phyloP scores from a whole-genome alignment of 2,888 invertebrate genomes.

The Heliconius cydno region DNA sequence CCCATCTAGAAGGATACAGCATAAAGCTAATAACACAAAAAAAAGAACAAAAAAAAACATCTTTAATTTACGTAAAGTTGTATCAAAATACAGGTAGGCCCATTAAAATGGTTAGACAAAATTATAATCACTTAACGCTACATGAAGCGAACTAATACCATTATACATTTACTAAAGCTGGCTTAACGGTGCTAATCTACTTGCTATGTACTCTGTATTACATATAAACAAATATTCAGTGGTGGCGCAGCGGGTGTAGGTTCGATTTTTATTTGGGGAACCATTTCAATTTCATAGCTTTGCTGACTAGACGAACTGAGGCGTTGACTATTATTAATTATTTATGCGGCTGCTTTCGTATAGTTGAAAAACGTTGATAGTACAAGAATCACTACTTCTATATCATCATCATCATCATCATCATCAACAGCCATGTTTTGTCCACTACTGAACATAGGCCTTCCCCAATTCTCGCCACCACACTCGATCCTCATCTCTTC shows the following conservation, averaged over 20 bases:
- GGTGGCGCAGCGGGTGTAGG: not conserved
- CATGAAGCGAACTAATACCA: slow-evolving; percentile 33
- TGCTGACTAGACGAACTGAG: not conserved
- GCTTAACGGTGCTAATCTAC: slow-evolving; percentile 24
- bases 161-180: slow-evolving; percentile 25
- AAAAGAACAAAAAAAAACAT: no score
- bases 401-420: no score
- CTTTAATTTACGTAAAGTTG: not conserved
- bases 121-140: slow-evolving; percentile 23
- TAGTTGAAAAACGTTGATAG: no score
- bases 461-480: no score
- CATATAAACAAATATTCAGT: not conserved
- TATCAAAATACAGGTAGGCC: not conserved
- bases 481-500: no score
- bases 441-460: no score
- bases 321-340: not conserved
- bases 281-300: not conserved
- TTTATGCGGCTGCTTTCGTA: no score
- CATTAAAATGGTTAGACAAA: not conserved
- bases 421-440: no score
- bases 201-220: not conserved
- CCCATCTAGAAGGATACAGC: not conserved
- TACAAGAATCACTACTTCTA: no score
- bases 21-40: no score
- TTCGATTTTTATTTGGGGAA: not conserved